phyloP scores from a whole-genome alignment of 2,797 vertebrate species.

The Darevskia mixta region DNA sequence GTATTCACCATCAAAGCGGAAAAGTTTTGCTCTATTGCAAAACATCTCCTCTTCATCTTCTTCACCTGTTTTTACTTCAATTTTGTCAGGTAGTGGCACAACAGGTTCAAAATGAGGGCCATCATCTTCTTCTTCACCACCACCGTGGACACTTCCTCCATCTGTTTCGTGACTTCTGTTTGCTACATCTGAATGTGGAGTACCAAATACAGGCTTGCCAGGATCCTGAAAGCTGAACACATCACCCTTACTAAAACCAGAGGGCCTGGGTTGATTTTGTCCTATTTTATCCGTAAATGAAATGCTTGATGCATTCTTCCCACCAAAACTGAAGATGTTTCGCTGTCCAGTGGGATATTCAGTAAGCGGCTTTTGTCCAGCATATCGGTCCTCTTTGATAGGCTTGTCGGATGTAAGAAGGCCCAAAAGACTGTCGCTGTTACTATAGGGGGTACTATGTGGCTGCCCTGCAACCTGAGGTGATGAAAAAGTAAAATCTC shows the following conservation, averaged over 20 bases:
- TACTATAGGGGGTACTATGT: conserved; percentile 76
- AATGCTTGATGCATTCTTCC: conserved; percentile 80
- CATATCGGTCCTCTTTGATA: conserved; percentile 80
- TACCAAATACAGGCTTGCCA: conserved; percentile 78
- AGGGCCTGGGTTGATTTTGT: conserved; percentile 75
- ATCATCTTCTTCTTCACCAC: conserved; percentile 93
- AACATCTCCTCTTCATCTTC: conserved; percentile 98
- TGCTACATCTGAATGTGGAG: conserved; percentile 70
- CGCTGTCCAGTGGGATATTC: conserved; percentile 77
- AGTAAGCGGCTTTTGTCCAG: conserved; percentile 77
- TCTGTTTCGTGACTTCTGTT: conserved; percentile 87
- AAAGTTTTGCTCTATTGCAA: conserved; percentile 95
- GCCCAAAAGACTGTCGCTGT: conserved; percentile 90
- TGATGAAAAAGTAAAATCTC: conserved; percentile 94
- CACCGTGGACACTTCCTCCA: conserved; percentile 86
- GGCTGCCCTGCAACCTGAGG: conserved; percentile 78
- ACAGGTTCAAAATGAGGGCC: conserved; percentile 99
- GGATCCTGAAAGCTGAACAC: conserved; percentile 82
- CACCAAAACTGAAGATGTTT: conserved; percentile 87
- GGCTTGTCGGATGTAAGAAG: conserved; percentile 92
- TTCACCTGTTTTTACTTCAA: conserved; percentile 97
- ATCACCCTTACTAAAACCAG: conserved; percentile 82
- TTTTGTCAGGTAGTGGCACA: conserved; percentile 95
- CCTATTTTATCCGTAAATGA: conserved; percentile 80
- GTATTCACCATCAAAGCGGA: conserved; percentile 91